Base-by-base conservation (phyloP, 1,140 invertebrate species). In the Sinella curviseta region DNA sequence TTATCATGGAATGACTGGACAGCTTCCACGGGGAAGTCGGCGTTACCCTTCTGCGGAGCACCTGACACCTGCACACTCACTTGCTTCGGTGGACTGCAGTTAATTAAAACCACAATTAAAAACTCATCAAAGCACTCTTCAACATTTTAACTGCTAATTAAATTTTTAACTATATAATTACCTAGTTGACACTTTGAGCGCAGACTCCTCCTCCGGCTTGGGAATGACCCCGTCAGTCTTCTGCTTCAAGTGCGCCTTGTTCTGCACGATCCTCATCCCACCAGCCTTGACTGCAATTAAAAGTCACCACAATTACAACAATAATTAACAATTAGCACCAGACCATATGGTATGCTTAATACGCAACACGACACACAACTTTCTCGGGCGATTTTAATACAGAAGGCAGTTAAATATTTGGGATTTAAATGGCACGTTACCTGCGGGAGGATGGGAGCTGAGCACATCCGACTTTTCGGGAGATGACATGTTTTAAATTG, bases 191-290 rank as follows among this genome's bases (percentile, higher is more conserved):
- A 89, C 85, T 82, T 89, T 89, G 16, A 89, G 82, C 67, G 77
- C 78, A 1, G 77, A 55, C 74, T 85, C 83, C 35, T 87, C 87
- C 76, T 83, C 82, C 24, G 77, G 77, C 55, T 85, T 85, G 26
- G 85, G 84, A 31, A 86, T 85, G 77, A 88, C 87, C 30, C 82
- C 73, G 35, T 85, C 82, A 76, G 86, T 84, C 48, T 84, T 81
- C 0, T 89, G 85, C 55, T 90, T 90, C 1, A 91, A 78, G 65
- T 82, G 90, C 4, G 88, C 88, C 87, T 96, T 96, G 85, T 96
- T 93, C 83, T 96, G 94, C 3, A 93, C 95, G 84, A 97, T 95
- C 80, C 95, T 90, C 95, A 96, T 96, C 0, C 94, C 94, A 28
- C 95, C 94, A 80, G 93, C 95, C 89, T 96, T 97, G 0, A 95